Percentiles rank a stretch among this genome's conserved stretches.
Evolutionary conservation across 2,797 vertebrate species (phyloP).

Genomic region (Taenioides sp.): DNA sequence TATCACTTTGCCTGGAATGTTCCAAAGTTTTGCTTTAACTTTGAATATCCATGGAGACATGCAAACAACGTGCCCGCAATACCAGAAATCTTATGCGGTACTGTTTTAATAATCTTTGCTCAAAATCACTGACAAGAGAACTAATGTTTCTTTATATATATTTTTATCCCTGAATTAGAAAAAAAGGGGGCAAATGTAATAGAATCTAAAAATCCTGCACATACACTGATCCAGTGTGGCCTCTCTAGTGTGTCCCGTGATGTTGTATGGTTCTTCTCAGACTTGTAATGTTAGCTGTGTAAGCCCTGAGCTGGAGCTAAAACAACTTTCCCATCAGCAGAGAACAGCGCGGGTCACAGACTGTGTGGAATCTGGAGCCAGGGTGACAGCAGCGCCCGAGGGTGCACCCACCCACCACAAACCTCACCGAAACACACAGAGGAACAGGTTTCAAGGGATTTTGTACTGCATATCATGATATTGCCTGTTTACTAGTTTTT

Average conservation of each 20-base stretch:
- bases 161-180: background rate
- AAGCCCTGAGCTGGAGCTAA: slow-evolving; percentile 51
- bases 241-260: background rate
- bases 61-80: no score
- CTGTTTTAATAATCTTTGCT: no score
- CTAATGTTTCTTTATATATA: background rate
- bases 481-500: background rate
- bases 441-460: background rate
- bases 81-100: no score
- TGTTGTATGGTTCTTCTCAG: slow-evolving; percentile 20
- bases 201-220: background rate
- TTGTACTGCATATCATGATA: background rate
- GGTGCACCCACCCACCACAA: slow-evolving; percentile 21
- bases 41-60: background rate
- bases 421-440: background rate
- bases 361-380: slow-evolving; percentile 42
- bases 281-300: slow-evolving; percentile 26
- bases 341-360: slow-evolving; percentile 33
- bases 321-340: slow-evolving; percentile 67
- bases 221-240: background rate
- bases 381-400: slow-evolving; percentile 26
- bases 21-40: background rate
- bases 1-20: background rate
- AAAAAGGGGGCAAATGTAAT: background rate
- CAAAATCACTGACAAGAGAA: no score